Base-by-base conservation (phyloP, 1,140 invertebrate species). In the Arion vulgaris region DNA sequence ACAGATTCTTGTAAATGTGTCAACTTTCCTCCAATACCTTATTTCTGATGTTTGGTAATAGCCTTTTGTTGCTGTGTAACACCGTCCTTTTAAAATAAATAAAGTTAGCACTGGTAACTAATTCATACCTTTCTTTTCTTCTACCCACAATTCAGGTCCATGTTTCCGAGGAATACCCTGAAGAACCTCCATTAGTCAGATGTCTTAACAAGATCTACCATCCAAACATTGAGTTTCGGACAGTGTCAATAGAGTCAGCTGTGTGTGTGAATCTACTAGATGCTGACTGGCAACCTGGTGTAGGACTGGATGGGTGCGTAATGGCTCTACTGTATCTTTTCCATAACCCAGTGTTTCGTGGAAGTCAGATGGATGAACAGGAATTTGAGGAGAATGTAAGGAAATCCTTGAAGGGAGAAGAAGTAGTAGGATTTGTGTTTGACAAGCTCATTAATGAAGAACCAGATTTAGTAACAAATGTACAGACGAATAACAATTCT, bases 191-290 rank as follows among this genome's bases (percentile, higher is more conserved):
- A 23, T 4, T 23, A 1, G 80, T 74, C 1, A n/a, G 9, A 2
- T 81, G 80, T n/a, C 34, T 73, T 41, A 81, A 81, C 49, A 28
- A 9, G 0, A 41, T 81, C 19, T 81, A 81, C 71, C 80, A 81
- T 51, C 80, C 80, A n/a, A 81, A 81, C 34, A 74, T 81, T 39
- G 71, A 81, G n/a, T n/a, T n/a, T n/a, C n/a, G n/a, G n/a, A 49
- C 74, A 23, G 34, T 0, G 7, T 17, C 1, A 0, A n/a, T n/a
- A 0, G n/a, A n/a, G 13, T 13, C 19, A 2, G 19, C 13, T 1
- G 38, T 81, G 7, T 81, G 80, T 74, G 80, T 81, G 38, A 81
- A 45, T 57, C 45, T 74, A 17, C 80, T 81, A 13, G 51, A 62
- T 49, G 26, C 26, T 15, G 80, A 81, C 51, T 81, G 80, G 80